phyloP scores from a whole-genome alignment of 2,888 invertebrate species.

The Tubulanus polymorphus region DNA sequence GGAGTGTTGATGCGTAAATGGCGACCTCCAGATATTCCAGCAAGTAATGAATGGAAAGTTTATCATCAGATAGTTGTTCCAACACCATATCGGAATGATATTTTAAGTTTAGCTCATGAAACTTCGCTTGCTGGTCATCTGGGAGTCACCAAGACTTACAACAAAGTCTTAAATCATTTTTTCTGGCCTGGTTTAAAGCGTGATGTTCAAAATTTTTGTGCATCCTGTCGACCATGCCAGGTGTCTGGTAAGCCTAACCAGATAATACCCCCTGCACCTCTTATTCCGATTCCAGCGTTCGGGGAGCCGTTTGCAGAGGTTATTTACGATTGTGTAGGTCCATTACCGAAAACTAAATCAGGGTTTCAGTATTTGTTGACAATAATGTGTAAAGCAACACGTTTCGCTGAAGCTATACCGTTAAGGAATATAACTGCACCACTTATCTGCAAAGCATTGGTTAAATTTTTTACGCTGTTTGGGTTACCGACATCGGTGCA shows the following conservation, averaged over 20 bases:
- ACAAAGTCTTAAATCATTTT: neutral
- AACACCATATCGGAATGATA: neutral
- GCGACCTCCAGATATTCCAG: neutral
- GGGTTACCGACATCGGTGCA: slow-evolving; percentile 21
- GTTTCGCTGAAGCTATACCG: neutral
- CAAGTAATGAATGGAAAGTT: neutral
- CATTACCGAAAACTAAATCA: slow-evolving; percentile 12
- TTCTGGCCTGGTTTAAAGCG: neutral
- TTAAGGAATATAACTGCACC: slow-evolving; percentile 16
- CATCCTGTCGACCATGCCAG: neutral
- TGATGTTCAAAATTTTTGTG: neutral
- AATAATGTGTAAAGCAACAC: neutral
- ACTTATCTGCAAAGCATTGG: slow-evolving; percentile 18
- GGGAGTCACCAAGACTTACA: neutral
- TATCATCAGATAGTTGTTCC: neutral
- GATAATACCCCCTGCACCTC: too few relatives aligned
- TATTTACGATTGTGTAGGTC: slow-evolving; percentile 20
- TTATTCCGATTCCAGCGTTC: slow-evolving; percentile 15
- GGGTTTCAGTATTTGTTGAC: slow-evolving; percentile 13
- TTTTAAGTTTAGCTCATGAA: neutral
- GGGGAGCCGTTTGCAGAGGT: slow-evolving; percentile 17
- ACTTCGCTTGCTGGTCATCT: neutral
- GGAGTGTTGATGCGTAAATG: neutral
- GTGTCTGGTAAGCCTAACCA: too few relatives aligned
- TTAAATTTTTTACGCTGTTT: slow-evolving; percentile 16